Conservation (phyloP, 2,797 vertebrate species). For the Eospalax fontanierii region DNA sequence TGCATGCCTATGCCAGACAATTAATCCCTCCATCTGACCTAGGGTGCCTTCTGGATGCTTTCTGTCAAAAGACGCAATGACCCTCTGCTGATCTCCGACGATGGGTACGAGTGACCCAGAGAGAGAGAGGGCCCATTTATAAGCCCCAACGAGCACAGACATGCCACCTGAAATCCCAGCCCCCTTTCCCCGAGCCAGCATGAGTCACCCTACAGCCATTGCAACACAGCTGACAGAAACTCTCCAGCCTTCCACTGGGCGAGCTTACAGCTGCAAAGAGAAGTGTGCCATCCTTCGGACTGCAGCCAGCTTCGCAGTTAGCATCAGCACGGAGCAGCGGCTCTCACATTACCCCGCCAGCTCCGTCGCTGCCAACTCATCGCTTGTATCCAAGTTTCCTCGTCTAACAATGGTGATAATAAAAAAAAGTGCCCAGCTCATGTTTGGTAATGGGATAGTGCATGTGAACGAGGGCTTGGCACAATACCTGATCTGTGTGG, state of each 20-base stretch:
- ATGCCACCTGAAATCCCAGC: slow-evolving; percentile 86
- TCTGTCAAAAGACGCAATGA: not conserved
- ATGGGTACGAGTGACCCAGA: slow-evolving; percentile 62
- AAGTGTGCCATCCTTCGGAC: slow-evolving; percentile 81
- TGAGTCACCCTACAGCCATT: slow-evolving; percentile 90
- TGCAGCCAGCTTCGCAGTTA: slow-evolving; percentile 39
- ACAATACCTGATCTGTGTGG: accelerated
- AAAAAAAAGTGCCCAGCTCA: not conserved
- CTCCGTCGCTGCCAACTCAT: not conserved
- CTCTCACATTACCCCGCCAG: not conserved
- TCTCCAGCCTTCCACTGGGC: slow-evolving; percentile 74
- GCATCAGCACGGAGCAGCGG: not conserved
- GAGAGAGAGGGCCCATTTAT: slow-evolving; percentile 76
- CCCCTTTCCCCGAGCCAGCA: slow-evolving; percentile 81
- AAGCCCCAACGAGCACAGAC: slow-evolving; percentile 87
- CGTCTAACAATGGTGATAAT: not conserved
- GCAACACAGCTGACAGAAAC: slow-evolving; percentile 91
- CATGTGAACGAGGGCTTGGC: not conserved
- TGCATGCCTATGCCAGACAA: not conserved
- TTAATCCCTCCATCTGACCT: not conserved
- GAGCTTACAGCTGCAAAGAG: slow-evolving; percentile 79
- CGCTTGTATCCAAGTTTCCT: not conserved
- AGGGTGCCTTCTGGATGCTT: not conserved
- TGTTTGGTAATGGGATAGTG: not conserved
- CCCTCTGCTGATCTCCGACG: slow-evolving; percentile 42